phyloP scores from a whole-genome alignment of 2,113 vertebrate species.

The Apodemus sylvaticus region DNA sequence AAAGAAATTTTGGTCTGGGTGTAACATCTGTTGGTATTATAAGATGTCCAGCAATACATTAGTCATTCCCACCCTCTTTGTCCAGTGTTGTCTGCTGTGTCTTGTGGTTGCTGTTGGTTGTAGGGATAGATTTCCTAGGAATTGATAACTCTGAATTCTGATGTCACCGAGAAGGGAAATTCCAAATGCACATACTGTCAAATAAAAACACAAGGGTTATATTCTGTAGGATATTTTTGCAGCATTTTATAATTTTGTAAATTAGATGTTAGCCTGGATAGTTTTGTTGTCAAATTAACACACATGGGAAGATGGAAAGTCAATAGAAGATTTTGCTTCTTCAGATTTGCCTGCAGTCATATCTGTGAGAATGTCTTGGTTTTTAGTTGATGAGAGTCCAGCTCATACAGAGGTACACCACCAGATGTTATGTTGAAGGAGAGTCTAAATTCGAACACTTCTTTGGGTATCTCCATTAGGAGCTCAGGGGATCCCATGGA shows the following conservation, averaged over 20 bases:
- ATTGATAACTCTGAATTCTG: background rate
- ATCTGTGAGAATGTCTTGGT: background rate
- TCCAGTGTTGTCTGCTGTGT: background rate
- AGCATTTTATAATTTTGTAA: background rate
- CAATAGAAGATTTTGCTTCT: background rate
- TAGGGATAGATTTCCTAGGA: conserved; percentile 18
- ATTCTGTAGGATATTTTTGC: background rate
- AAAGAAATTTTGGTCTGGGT: conserved; percentile 7
- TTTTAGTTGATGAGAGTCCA: background rate
- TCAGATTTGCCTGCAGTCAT: background rate
- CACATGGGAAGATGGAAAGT: background rate
- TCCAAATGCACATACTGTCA: conserved; percentile 52
- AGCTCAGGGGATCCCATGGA: background rate
- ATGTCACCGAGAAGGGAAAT: conserved; percentile 49
- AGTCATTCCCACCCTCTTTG: background rate
- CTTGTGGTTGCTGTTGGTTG: background rate
- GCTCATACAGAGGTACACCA: background rate
- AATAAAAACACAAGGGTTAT: background rate
- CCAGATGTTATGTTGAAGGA: background rate
- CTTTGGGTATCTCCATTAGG: background rate
- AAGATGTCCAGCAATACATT: background rate
- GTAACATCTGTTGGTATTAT: background rate
- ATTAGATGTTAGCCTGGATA: background rate
- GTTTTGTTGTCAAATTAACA: background rate
- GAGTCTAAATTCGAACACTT: background rate